phyloP scores from a whole-genome alignment of 1,140 invertebrate species.

The Caenorhabditis remanei region DNA sequence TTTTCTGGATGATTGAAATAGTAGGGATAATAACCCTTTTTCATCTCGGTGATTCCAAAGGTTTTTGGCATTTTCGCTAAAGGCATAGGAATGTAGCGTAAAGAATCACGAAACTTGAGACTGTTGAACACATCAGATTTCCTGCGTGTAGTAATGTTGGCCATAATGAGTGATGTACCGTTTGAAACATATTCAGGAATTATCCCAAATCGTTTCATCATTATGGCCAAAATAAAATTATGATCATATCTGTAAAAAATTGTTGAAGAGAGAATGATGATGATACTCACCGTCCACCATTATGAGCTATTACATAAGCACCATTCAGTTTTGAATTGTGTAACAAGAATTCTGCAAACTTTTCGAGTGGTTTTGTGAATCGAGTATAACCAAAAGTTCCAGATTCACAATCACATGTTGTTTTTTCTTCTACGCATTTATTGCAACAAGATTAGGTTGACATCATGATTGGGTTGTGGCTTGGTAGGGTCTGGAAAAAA shows the following conservation, averaged over 20 bases:
- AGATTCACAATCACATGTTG: neutral
- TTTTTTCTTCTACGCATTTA: neutral
- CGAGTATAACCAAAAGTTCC: neutral
- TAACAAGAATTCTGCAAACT: neutral
- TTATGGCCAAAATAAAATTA: neutral
- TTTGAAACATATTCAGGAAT: neutral
- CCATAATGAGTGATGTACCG: neutral
- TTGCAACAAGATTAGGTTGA: neutral
- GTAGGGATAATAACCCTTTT: neutral
- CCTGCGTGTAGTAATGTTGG: neutral
- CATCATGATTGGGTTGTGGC: neutral
- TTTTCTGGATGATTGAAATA: constrained; percentile 4
- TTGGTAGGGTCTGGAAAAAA: neutral
- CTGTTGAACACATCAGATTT: neutral
- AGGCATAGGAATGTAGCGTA: neutral
- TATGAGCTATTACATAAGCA: neutral
- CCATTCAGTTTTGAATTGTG: neutral
- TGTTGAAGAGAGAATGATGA: neutral
- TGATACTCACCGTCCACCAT: neutral
- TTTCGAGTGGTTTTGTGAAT: neutral
- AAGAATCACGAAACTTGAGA: neutral
- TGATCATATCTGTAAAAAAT: neutral
- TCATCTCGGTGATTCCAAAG: neutral
- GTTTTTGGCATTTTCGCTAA: neutral
- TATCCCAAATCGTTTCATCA: neutral